Conservation (phyloP, 1,140 invertebrate genomes). For the Plectrocnemia conspersa region DNA sequence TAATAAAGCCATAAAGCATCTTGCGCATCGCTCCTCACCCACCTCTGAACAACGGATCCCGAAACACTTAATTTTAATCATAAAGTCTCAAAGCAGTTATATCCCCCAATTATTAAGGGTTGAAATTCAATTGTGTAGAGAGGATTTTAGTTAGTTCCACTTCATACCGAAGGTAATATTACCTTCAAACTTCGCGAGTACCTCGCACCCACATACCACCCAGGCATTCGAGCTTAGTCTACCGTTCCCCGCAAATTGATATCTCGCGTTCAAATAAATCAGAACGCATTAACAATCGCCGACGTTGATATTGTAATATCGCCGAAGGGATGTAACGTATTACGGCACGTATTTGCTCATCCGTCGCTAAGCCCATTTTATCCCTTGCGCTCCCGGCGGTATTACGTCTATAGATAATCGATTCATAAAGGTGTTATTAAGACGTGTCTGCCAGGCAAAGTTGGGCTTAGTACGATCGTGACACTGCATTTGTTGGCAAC, state of each 20-base stretch:
- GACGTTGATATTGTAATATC: too few species aligned
- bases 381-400: constrained; percentile 2
- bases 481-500: constrained; percentile 26
- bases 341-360: constrained; percentile 11
- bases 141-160: constrained; percentile 34
- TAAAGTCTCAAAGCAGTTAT: constrained; percentile 36
- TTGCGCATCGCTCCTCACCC: constrained; percentile 9
- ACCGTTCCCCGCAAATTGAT: too few species aligned
- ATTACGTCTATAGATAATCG: constrained; percentile 27
- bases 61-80: constrained; percentile 36
- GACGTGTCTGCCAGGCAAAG: constrained; percentile 31
- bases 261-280: too few species aligned
- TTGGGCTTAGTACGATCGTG: constrained; percentile 30
- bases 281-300: too few species aligned
- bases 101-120: constrained; percentile 36
- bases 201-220: too few species aligned
- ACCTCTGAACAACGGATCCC: constrained; percentile 31
- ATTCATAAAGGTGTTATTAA: constrained; percentile 31
- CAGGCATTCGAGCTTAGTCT: too few species aligned
- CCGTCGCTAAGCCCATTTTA: constrained; percentile 12
- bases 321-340: too few species aligned
- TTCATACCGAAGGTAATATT: constrained; percentile 28
- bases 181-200: constrained; percentile 20
- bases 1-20: constrained; percentile 11
- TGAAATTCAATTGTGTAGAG: constrained; percentile 35